These are phyloP conservation scores for Lateolabrax maculatus DNA, from an alignment of 2,797 vertebrate species.

Conservation along the genomic window DNA sequence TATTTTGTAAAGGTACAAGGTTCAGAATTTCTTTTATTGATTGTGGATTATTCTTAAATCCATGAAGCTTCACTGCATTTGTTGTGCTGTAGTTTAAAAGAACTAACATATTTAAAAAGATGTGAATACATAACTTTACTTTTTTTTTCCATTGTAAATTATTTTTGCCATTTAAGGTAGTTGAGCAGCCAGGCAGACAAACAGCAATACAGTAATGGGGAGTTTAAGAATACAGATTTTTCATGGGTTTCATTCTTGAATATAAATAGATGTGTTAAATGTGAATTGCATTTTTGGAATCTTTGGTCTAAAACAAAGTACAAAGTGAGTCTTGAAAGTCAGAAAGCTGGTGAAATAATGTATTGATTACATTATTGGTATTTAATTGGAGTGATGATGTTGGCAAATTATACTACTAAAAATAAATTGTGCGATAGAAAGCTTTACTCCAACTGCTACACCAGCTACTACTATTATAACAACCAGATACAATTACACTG, in stretches of 20 bases:
- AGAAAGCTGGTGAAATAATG: not conserved
- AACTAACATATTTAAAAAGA: not conserved
- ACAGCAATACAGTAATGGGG: not conserved
- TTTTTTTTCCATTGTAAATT: not conserved
- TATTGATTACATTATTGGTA: not conserved
- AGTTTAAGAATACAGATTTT: not conserved
- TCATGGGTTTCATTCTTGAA: not conserved
- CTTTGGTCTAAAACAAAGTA: too few relatives aligned
- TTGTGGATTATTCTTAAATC: not conserved
- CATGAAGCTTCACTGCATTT: not conserved
- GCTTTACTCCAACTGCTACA: conserved; percentile 13
- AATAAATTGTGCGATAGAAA: conserved; percentile 1
- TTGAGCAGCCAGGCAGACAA: not conserved
- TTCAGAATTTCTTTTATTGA: not conserved
- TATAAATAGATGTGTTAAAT: not conserved
- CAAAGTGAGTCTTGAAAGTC: not conserved
- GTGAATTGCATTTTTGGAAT: not conserved
- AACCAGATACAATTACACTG: not conserved
- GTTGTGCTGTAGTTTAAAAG: not conserved
- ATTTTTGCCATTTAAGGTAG: not conserved
- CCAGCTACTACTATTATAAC: not conserved
- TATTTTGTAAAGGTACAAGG: not conserved
- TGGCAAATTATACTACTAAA: not conserved
- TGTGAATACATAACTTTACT: not conserved
- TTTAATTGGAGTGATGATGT: conserved; percentile 7